A percentile compares a stretch with the other conserved stretches of the same genome.
Conservation (phyloP, 2,888 invertebrate genomes). For the Prosopocoilus inquinatus region DNA sequence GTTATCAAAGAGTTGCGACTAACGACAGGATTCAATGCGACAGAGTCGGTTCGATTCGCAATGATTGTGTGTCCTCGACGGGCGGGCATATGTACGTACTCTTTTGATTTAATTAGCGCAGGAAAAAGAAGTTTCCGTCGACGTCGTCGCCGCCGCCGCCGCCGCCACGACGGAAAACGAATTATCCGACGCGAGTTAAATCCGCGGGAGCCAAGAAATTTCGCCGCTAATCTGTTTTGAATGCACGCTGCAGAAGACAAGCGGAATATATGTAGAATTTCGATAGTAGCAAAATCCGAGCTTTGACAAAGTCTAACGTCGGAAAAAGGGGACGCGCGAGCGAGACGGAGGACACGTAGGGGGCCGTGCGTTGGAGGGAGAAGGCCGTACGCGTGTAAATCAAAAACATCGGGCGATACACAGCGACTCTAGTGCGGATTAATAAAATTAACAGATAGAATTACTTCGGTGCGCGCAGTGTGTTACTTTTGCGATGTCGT, state of each 20-base stretch:
- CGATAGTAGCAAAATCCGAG: slow-evolving; percentile 24
- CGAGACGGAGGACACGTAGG: background rate
- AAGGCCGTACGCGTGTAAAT: slow-evolving; percentile 23
- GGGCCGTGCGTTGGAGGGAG: slow-evolving; percentile 14
- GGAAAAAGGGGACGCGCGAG: background rate
- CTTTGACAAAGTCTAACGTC: slow-evolving; percentile 20
- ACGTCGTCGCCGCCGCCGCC: background rate
- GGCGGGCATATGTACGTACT: background rate
- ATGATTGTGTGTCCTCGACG: background rate
- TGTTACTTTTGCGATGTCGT: slow-evolving; percentile 30
- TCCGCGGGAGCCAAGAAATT: background rate
- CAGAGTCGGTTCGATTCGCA: slow-evolving; percentile 36
- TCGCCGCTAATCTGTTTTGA: slow-evolving; percentile 23
- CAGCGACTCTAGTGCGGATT: slow-evolving; percentile 40
- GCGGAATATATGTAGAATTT: slow-evolving; percentile 27
- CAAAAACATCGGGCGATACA: slow-evolving; percentile 23
- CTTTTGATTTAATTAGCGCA: background rate
- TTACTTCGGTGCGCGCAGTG: slow-evolving; percentile 40
- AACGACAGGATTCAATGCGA: slow-evolving; percentile 46
- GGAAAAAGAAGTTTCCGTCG: background rate
- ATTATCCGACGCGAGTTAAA: background rate
- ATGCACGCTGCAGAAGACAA: slow-evolving; percentile 22
- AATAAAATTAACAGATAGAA: slow-evolving; percentile 50
- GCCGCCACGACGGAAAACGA: background rate
- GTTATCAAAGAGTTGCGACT: slow-evolving; percentile 58